phyloP scores from a whole-genome alignment of 2,113 vertebrate species.

The Xiphophorus couchianus region DNA sequence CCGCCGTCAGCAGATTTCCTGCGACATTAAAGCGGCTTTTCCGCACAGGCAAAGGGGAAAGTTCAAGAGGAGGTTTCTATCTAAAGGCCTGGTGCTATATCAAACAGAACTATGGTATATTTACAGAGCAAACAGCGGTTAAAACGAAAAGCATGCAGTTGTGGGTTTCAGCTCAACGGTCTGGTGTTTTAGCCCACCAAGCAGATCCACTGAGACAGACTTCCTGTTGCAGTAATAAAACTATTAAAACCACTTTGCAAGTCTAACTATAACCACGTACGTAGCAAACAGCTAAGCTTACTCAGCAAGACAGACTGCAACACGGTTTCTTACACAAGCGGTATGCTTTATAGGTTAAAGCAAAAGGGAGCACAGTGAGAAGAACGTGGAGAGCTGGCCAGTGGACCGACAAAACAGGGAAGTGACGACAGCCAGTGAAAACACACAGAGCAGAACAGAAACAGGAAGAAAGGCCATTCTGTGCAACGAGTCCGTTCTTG shows the following conservation, averaged over 20 bases:
- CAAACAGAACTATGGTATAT: constrained; percentile 11
- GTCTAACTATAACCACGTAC: background rate
- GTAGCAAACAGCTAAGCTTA: background rate
- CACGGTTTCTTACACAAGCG: background rate
- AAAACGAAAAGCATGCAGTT: constrained; percentile 12
- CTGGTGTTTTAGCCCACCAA: constrained; percentile 15
- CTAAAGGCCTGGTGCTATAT: constrained; percentile 12
- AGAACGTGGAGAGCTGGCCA: constrained; percentile 9
- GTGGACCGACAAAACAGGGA: constrained; percentile 51
- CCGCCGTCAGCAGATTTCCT: constrained; percentile 42
- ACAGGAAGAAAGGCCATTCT: constrained; percentile 64
- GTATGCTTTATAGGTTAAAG: background rate
- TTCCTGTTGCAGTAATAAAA: constrained; percentile 34
- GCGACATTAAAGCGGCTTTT: background rate
- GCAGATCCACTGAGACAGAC: constrained; percentile 19
- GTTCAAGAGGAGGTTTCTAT: constrained; percentile 31
- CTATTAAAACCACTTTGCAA: background rate
- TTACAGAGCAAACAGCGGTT: constrained; percentile 55
- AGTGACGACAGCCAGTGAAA: constrained; percentile 43
- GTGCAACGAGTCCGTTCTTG: constrained; percentile 4
- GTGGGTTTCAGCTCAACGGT: constrained; percentile 1
- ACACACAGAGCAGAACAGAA: constrained; percentile 31
- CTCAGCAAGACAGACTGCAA: constrained; percentile 1
- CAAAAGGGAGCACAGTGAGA: background rate
- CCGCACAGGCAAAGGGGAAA: constrained; percentile 23